phyloP scores from a whole-genome alignment of 2,797 vertebrate genomes.

The Melanotaenia trifasciata region DNA sequence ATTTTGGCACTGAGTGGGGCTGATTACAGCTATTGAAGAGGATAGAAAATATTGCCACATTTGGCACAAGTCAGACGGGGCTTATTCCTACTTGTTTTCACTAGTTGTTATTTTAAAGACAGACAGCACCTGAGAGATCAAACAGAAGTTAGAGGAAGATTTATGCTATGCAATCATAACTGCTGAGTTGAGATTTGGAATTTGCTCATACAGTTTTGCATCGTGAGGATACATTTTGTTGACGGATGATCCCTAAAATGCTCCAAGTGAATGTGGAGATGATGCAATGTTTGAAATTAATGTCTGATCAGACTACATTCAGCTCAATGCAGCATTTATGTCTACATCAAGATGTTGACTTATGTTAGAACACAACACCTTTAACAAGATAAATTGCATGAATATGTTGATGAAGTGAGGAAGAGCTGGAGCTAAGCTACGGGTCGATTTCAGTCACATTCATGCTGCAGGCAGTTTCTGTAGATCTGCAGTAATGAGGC shows the following conservation, averaged over 20 bases:
- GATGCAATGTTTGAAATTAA: conserved; percentile 17
- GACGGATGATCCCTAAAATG: conserved; percentile 33
- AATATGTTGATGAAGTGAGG: conserved; percentile 19
- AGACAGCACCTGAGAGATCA: conserved; percentile 32
- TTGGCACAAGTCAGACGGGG: conserved; percentile 35
- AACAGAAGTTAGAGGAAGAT: conserved; percentile 17
- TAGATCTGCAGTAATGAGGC: conserved; percentile 64
- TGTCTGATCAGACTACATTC: conserved; percentile 16
- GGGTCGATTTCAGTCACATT: conserved; percentile 36
- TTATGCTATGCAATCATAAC: conserved; percentile 22
- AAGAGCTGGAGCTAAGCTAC: conserved; percentile 28
- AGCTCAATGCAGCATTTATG: conserved; percentile 6
- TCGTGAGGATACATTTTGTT: conserved; percentile 5
- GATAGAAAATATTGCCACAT: conserved; percentile 19
- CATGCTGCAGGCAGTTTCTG: conserved; percentile 46
- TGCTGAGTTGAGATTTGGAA: conserved; percentile 26
- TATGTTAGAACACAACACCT: conserved; percentile 2
- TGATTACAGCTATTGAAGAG: conserved; percentile 44
- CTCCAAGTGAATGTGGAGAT: conserved; percentile 12
- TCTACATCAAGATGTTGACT: not conserved
- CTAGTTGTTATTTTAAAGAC: conserved; percentile 15
- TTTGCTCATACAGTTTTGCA: conserved; percentile 14
- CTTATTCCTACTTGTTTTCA: conserved; percentile 6
- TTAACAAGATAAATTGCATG: conserved; percentile 15
- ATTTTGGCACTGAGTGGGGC: conserved; percentile 16